Evolutionary conservation across 2,797 vertebrate species (phyloP), one percentile per base, ranked within the genome.

Genomic region (Phaenicophaeus curvirostris): DNA sequence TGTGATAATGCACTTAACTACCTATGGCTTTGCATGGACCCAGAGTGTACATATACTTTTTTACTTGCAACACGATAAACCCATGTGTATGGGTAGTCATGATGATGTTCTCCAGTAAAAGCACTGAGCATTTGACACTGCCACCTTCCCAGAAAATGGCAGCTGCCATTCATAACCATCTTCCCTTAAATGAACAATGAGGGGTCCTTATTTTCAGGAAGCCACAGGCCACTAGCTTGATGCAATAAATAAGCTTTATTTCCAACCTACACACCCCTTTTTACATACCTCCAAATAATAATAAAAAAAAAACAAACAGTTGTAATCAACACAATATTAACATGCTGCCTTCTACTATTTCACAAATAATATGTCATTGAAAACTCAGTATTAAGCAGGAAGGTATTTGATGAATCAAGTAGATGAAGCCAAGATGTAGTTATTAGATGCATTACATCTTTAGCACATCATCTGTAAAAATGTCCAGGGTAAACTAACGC

Each of bases 401-500:
- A 93, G 57, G 78, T 95, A 95, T 90, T 94, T 97, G 97, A 97
- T 97, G 95, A 96, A 97, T 97, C 96, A 97, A 97, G 93, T 63
- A 97, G 93, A 95, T 96, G 89, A 98, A 97, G 92, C 97, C 85
- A 95, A 97, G 90, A 94, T 93, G 87, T 89, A 96, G 96, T 96
- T 97, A 97, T 97, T 96, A 97, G 90, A 96, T 95, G 71, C 87
- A 97, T 94, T 97, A 96, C 94, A 96, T 97, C 97, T 97, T 97
- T 97, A 97, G 96, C 96, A 96, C 85, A 97, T 97, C 96, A 96
- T 96, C 95, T 96, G 94, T 97, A 97, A 97, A 97, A 97, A 96
- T 72, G 91, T 87, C 96, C 93, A 94, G 96, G 92, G 90, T 95
- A 97, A 96, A 91, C 87, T 95, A 97, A 95, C 79, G 88, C 97